A percentile compares a stretch with the other conserved stretches of the same genome.
Evolutionary conservation across 2,888 invertebrate species (phyloP).

Genomic region (Podotricha telesiphe): DNA sequence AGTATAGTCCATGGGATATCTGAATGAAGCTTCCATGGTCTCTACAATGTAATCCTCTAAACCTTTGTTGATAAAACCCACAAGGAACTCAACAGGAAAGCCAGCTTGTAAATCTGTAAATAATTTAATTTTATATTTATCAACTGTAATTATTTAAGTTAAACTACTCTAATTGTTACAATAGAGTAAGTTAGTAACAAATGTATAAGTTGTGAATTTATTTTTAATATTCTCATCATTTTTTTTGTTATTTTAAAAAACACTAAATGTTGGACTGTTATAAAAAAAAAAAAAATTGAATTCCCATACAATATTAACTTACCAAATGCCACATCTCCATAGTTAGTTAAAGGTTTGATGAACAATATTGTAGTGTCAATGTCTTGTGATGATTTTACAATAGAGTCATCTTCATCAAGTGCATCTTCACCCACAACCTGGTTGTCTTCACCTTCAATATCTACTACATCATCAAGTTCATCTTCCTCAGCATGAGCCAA

Average conservation of each 20-base stretch:
- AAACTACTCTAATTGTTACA: no score
- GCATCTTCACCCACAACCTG: constrained; percentile 85
- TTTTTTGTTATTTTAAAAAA: no score
- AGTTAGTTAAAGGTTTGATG: constrained; percentile 87
- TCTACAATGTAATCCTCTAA: constrained; percentile 95
- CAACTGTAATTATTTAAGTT: no score
- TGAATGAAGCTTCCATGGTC: constrained; percentile 97
- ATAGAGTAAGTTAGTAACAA: no score
- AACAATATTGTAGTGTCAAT: constrained; percentile 96
- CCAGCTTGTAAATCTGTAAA: constrained; percentile 94
- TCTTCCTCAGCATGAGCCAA: constrained; percentile 87
- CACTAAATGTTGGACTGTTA: no score
- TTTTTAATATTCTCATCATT: no score
- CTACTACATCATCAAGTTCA: constrained; percentile 87
- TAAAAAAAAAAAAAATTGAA: no score
- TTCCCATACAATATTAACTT: constrained; percentile 47
- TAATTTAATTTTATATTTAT: background rate
- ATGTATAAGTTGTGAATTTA: no score
- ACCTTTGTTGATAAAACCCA: constrained; percentile 98
- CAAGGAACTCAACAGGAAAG: constrained; percentile 95
- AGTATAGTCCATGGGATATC: constrained; percentile 99
- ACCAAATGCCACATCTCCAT: constrained; percentile 87
- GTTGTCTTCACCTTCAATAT: constrained; percentile 86
- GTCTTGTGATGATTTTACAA: constrained; percentile 91
- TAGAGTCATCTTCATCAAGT: constrained; percentile 84